Evolutionary conservation across 2,797 vertebrate species (phyloP).

Genomic region (Peromyscus aztecus): DNA sequence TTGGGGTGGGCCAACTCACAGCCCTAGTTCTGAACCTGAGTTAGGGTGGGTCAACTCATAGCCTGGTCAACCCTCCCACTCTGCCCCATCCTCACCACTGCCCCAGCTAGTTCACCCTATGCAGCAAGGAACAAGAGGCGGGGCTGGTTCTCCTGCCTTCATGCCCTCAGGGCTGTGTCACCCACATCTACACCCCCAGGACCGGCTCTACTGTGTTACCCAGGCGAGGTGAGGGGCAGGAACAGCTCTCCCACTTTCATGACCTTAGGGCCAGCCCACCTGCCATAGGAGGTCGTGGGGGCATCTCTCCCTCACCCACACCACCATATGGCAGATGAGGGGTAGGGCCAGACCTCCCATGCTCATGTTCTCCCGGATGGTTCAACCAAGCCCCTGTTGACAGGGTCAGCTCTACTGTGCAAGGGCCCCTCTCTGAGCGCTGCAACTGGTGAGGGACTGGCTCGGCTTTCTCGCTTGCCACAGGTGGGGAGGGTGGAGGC

Average conservation of each 20-base stretch:
- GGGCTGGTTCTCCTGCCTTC: not conserved
- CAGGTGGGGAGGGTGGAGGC: not conserved
- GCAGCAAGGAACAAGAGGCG: not conserved
- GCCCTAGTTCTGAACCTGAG: not conserved
- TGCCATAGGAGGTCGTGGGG: not conserved
- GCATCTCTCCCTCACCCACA: not conserved
- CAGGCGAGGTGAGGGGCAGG: fast-evolving
- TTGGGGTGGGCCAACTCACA: not conserved
- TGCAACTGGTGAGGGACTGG: not conserved
- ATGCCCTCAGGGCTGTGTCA: not conserved
- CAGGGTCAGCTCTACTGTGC: not conserved
- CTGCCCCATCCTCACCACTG: not conserved
- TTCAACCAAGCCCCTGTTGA: not conserved
- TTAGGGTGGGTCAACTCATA: not conserved
- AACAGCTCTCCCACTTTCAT: not conserved
- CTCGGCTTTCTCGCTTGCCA: not conserved
- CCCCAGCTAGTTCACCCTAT: not conserved
- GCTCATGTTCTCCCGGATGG: not conserved
- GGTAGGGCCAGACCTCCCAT: not conserved
- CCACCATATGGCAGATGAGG: not conserved
- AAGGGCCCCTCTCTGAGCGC: not conserved
- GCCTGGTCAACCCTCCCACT: not conserved
- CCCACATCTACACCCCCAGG: not conserved
- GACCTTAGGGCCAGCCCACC: not conserved
- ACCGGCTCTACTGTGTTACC: not conserved